Base-by-base conservation (phyloP, 2,797 vertebrate genomes). In the Echiichthys vipera region DNA sequence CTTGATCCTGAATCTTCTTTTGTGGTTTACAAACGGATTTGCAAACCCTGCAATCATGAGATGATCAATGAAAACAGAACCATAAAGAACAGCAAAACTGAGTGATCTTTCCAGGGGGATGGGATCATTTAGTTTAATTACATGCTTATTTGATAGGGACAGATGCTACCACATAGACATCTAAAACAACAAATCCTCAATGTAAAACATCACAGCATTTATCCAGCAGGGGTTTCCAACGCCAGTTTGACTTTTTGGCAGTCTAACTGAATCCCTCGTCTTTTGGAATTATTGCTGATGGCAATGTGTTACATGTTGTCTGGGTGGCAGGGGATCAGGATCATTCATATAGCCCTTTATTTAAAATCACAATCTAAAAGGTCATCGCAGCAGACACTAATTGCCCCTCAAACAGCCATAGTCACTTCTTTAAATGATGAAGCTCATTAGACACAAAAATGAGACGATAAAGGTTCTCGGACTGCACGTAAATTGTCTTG, bases 321-420 rank as follows among this genome's bases (percentile, higher is more conserved):
- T 30, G 18, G 0, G 0, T 27, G 17, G 20, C 46, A 15, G 18
- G 6, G 17, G 9, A 51, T 32, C 3, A 10, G 3, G 10, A 40
- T 51, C 20, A 11, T 15, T 30, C 36, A 30, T n/a, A 7, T n/a
- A 29, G 13, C 11, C 30, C 8, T 40, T 55, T 5, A 49, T 57
- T 15, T 50, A n/a, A n/a, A 56, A 20, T 6, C 30, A 14, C n/a
- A 24, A 12, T 56, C 6, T 39, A 1, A 53, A 32, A 46, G 7
- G 2, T 30, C 15, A 18, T 61, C 2, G 29, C 18, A 61, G 3
- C 18, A 27, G 6, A 51, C 10, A 10, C 0, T 2, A 40, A 0
- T 22, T 46, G 42, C 4, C 8, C 17, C 30, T 29, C 18, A 47
- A 43, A 50, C 27, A 55, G 6, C 24, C 3, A 46, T 37, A 6